phyloP scores from a whole-genome alignment of 1,140 invertebrate species.

The Lamellibrachia luymesi region DNA sequence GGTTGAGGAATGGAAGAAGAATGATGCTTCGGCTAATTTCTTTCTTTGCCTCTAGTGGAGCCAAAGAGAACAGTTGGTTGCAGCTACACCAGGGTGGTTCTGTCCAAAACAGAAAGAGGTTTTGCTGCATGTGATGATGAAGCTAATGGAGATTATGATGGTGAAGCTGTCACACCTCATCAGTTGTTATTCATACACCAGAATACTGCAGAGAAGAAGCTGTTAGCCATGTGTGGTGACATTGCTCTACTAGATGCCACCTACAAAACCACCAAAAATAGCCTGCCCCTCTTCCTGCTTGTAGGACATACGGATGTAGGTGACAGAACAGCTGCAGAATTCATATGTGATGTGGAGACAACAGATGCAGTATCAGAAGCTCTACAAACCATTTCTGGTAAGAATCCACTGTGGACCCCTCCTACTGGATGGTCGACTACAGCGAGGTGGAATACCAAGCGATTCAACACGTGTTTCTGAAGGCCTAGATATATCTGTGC shows the following conservation, averaged over 20 bases:
- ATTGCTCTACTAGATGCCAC: slow-evolving; percentile 12
- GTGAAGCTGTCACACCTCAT: not conserved
- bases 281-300: slow-evolving; percentile 2
- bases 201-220: not conserved
- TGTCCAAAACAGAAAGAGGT: not conserved
- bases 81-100: not conserved
- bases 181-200: slow-evolving; percentile 9
- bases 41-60: not conserved
- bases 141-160: not conserved
- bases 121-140: not conserved
- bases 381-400: not conserved
- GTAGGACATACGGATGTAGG: not conserved
- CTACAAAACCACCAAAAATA: slow-evolving; percentile 12
- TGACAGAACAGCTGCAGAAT: not conserved
- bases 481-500: not conserved
- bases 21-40: not conserved
- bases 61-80: not conserved
- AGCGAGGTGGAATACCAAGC: not conserved
- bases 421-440: slow-evolving; percentile 4
- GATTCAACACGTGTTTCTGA: not conserved
- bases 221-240: not conserved
- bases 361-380: not conserved
- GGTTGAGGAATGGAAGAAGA: not conserved
- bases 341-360: not conserved
- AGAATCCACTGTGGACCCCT: not conserved